Base-by-base conservation (phyloP, 1,140 invertebrate species). In the Gryllus bimaculatus region DNA sequence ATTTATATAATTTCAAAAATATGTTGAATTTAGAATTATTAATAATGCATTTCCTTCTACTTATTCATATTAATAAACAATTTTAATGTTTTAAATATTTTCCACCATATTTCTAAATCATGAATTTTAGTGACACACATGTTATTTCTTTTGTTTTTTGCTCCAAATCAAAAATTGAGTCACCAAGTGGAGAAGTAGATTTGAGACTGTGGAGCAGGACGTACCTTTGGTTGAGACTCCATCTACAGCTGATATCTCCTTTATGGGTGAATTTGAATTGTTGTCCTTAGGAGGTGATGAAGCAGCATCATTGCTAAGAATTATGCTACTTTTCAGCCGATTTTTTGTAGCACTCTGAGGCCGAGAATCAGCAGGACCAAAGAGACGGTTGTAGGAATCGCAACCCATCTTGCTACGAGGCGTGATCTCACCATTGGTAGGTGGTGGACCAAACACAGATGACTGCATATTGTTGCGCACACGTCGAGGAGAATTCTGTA, bases 341-440 rank as follows among this genome's bases (percentile, higher is more conserved):
- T 84, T 85, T 82, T 84, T 86, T 81, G 84, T 84, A 15, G 84
- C 82, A 78, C 84, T 48, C 21, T 74, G 78, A 13, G 73, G 78
- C 15, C 78, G 73, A 18, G 26, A 21, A 15, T 79, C 78, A 21
- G 73, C 18, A 84, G 84, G 86, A 82, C 87, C 87, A 84, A 88
- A 88, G 82, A 88, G 85, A 80, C 87, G 85, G 82, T 86, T 86
- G 85, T 88, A 84, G 80, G 87, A 87, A 84, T 88, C 86, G 86
- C 87, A 88, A 87, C 87, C 87, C 79, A 86, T 85, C 84, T 88
- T 88, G 82, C 80, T 85, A 81, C 77, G 81, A 82, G 75, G 84
- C 84, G 77, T 81, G 82, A 66, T 80, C 80, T 80, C 81, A 82
- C 79, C 83, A 82, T 82, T 81, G 81, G 81, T 80, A 49, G 82